These are phyloP conservation scores for Troides oblongomaculatus DNA, from an alignment of 2,888 invertebrate species.

Conservation along the genomic window DNA sequence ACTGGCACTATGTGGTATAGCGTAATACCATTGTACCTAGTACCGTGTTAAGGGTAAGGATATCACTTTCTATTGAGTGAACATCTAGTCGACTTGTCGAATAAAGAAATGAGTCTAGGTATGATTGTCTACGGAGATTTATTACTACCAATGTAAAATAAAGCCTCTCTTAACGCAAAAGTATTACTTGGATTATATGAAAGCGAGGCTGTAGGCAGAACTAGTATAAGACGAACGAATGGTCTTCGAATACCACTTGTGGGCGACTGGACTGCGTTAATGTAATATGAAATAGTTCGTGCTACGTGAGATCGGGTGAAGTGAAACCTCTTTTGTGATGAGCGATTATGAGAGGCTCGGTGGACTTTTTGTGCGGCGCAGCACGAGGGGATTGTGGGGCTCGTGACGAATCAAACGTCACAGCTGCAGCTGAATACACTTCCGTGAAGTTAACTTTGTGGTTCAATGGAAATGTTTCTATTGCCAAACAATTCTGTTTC, in stretches of 20 bases:
- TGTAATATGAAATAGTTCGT: slow-evolving; percentile 69
- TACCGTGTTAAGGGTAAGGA: too few relatives aligned
- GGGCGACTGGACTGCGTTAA: slow-evolving; percentile 34
- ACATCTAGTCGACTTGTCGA: too few relatives aligned
- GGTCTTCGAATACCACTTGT: slow-evolving; percentile 16
- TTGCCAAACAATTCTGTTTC: not conserved
- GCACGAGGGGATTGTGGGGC: slow-evolving; percentile 44
- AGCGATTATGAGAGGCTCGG: slow-evolving; percentile 56
- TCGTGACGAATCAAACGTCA: slow-evolving; percentile 41
- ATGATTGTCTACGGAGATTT: too few relatives aligned
- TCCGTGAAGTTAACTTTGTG: slow-evolving; percentile 21
- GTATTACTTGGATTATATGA: too few relatives aligned
- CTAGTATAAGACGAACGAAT: too few relatives aligned
- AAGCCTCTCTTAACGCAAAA: too few relatives aligned
- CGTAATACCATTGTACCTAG: too few relatives aligned
- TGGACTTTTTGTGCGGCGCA: slow-evolving; percentile 39
- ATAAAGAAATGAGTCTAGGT: too few relatives aligned
- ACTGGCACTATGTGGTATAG: too few relatives aligned
- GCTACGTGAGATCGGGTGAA: slow-evolving; percentile 73
- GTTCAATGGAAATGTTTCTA: slow-evolving; percentile 5
- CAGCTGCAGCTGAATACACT: slow-evolving; percentile 18
- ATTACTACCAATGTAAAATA: too few relatives aligned
- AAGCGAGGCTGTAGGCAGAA: too few relatives aligned
- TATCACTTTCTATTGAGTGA: too few relatives aligned
- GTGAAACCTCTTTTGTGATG: slow-evolving; percentile 72